A percentile compares a stretch with the other conserved stretches of the same genome.
Evolutionary conservation across 2,888 invertebrate genomes (phyloP).

Genomic region (Eulithis testata): DNA sequence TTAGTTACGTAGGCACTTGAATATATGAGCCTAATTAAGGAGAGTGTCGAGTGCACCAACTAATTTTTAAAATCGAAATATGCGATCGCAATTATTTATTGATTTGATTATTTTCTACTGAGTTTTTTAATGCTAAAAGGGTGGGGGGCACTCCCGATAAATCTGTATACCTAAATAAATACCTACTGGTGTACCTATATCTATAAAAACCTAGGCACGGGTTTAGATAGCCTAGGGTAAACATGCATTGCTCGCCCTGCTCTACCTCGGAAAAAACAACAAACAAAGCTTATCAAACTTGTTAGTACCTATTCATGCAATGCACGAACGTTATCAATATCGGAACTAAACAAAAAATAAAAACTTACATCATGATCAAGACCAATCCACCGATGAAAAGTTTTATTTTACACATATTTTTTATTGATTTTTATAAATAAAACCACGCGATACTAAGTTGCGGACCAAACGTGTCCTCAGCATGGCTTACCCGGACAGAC

Average conservation of each 20-base stretch:
- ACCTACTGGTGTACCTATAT: too few relatives aligned
- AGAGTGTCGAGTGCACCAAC: too few relatives aligned
- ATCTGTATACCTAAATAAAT: too few relatives aligned
- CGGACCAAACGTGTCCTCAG: slow-evolving; percentile 14
- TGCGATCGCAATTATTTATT: too few relatives aligned
- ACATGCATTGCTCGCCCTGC: neutral
- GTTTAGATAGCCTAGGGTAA: too few relatives aligned
- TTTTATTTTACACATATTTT: slow-evolving; percentile 33
- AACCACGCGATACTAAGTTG: neutral
- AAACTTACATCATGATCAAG: slow-evolving; percentile 34
- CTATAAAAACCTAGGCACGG: neutral
- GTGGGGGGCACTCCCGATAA: too few relatives aligned
- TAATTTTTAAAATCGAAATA: too few relatives aligned
- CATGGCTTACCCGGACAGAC: slow-evolving; percentile 17
- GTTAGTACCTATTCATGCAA: neutral
- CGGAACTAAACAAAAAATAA: slow-evolving; percentile 6
- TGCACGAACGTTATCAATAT: slow-evolving; percentile 8
- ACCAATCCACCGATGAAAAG: slow-evolving; percentile 25
- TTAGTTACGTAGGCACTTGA: too few relatives aligned
- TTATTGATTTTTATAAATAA: slow-evolving; percentile 15
- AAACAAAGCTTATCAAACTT: slow-evolving; percentile 14
- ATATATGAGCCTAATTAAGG: too few relatives aligned
- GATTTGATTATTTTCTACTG: too few relatives aligned
- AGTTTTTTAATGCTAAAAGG: too few relatives aligned
- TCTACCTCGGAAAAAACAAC: slow-evolving; percentile 5